phyloP scores from a whole-genome alignment of 2,797 vertebrate species.

The Tapera naevia region DNA sequence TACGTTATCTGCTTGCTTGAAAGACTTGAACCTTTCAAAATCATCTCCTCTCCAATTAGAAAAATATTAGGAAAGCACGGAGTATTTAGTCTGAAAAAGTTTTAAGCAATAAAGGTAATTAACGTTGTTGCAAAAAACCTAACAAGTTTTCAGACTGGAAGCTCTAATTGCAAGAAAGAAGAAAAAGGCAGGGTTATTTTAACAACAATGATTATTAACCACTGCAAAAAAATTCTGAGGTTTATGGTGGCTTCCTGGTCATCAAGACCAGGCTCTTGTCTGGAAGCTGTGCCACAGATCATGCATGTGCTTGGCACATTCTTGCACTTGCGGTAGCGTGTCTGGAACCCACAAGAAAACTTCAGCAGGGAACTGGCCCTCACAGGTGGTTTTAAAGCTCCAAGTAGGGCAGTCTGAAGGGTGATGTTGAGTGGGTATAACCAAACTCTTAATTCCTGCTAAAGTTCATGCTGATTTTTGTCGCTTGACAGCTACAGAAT shows the following conservation, averaged over 20 bases:
- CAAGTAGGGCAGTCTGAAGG: not conserved
- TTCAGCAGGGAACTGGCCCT: not conserved
- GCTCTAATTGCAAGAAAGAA: not conserved
- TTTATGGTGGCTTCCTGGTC: not conserved
- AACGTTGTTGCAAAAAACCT: not conserved
- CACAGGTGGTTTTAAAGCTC: not conserved
- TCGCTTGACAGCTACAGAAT: not conserved
- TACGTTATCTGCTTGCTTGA: not conserved
- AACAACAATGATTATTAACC: not conserved
- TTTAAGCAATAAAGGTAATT: not conserved
- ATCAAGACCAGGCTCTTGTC: not conserved
- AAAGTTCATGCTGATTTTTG: not conserved
- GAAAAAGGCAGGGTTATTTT: not conserved
- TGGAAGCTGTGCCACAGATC: not conserved
- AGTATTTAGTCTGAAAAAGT: not conserved
- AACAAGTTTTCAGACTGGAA: not conserved
- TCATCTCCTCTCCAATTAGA: not conserved
- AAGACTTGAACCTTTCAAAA: not conserved
- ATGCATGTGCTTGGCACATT: rapidly evolving
- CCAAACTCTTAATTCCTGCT: not conserved
- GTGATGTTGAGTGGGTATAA: not conserved
- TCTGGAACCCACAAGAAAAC: not conserved
- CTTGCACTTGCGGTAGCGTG: not conserved
- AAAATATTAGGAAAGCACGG: not conserved
- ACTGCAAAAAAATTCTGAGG: not conserved